phyloP scores from a whole-genome alignment of 2,113 vertebrate species.

The Otolemur garnettii region DNA sequence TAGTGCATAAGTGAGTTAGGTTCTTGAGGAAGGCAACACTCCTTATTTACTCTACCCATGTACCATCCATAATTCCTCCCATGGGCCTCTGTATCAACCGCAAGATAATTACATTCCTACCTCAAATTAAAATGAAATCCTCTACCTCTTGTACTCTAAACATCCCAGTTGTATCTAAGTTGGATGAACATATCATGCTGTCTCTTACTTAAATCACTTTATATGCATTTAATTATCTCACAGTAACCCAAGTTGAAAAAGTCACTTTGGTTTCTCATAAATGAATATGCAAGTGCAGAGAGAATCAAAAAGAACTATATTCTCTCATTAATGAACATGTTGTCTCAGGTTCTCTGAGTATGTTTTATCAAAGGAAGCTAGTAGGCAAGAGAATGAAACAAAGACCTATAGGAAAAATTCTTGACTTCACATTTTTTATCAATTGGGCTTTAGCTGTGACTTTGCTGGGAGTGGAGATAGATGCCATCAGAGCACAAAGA shows the following conservation, averaged over 20 bases:
- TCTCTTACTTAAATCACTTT: slow-evolving; percentile 64
- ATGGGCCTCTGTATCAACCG: background rate
- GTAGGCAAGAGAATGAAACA: slow-evolving; percentile 30
- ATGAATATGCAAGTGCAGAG: slow-evolving; percentile 55
- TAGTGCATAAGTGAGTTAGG: background rate
- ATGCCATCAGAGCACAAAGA: background rate
- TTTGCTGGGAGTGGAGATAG: slow-evolving; percentile 27
- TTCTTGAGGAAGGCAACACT: slow-evolving; percentile 58
- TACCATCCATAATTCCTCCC: background rate
- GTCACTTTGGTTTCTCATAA: slow-evolving; percentile 72
- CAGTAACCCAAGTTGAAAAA: slow-evolving; percentile 33
- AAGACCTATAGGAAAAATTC: background rate
- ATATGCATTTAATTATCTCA: slow-evolving; percentile 11
- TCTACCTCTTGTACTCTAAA: slow-evolving; percentile 7
- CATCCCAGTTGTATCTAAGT: background rate
- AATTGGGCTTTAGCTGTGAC: slow-evolving; percentile 55
- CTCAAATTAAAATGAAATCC: slow-evolving; percentile 51
- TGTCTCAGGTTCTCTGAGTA: slow-evolving; percentile 7
- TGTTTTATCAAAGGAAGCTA: slow-evolving; percentile 51
- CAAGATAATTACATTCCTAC: slow-evolving; percentile 17
- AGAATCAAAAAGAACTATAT: slow-evolving; percentile 15
- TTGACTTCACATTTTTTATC: slow-evolving; percentile 55
- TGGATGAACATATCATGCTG: background rate
- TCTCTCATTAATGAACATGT: slow-evolving; percentile 32
- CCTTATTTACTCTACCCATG: background rate